Evolutionary conservation across 2,113 vertebrate species (phyloP).

Genomic region (Mastomys coucha): DNA sequence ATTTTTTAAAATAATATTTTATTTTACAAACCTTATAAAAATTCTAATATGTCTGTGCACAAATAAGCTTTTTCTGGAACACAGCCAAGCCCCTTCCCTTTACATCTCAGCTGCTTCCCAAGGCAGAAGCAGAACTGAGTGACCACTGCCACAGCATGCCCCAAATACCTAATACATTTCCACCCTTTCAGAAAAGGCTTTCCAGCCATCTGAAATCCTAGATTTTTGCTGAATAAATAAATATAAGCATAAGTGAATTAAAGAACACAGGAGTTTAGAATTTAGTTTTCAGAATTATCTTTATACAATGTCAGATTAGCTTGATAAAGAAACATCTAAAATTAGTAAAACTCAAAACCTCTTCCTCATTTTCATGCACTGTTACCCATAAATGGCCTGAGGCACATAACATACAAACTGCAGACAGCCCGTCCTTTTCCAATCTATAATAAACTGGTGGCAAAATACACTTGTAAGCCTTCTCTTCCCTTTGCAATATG

Average conservation of each 20-base stretch:
- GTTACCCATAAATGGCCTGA: neutral
- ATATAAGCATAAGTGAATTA: neutral
- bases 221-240: neutral
- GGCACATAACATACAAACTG: neutral
- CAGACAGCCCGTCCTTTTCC: neutral
- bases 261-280: neutral
- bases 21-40: neutral
- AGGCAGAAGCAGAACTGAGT: neutral
- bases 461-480: neutral
- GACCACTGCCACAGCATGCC: neutral
- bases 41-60: neutral
- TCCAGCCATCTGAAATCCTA: neutral
- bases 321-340: neutral
- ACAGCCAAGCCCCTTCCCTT: neutral
- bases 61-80: neutral
- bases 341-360: neutral
- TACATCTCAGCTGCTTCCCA: neutral
- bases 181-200: neutral
- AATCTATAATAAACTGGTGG: neutral
- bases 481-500: neutral
- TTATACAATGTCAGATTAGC: neutral
- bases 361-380: neutral
- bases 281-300: no score
- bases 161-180: neutral
- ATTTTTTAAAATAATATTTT: neutral